Evolutionary conservation across 2,888 invertebrate species (phyloP), one percentile per base, ranked within the genome.

Genomic region (Pachycephus smyrnensis): DNA sequence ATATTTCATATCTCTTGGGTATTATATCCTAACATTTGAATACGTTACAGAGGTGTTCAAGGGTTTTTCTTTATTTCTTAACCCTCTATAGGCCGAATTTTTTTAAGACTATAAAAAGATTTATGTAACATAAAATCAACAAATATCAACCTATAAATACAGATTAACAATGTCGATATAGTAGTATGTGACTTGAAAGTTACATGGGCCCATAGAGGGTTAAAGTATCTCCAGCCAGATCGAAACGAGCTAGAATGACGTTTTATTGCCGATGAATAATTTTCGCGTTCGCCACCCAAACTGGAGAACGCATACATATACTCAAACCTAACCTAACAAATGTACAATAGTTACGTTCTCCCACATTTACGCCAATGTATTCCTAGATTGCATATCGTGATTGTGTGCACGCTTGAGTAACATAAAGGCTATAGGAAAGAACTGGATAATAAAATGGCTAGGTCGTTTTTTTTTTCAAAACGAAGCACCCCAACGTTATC

Each of bases 351-450:
- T 55, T 40, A 40, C 15, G 23, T 55, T 55, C 55, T 2, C 9
- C 9, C 55, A 55, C 23, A 55, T 55, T 23, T 15, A 55, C 55
- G 55, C 9, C 55, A 55, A 23, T 55, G 55, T 55, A 23, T 55
- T 55, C 23, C 23, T 55, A 80, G 83, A 79, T 82, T 76, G n/a
- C 4, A 32, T 69, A 55, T 73, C 31, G 55, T 33, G 84, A 84
- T 84, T 81, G 82, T 75, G 71, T 76, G 77, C 84, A 84, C 83
- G 84, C 80, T 82, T 83, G 73, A 73, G 74, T 77, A 79, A 77
- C 81, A 84, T 83, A 55, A 55, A 55, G 23, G 2, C 55, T 55
- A 23, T 23, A 2, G 55, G 55, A 55, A 55, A 9, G 55, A 23
- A 55, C 23, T 23, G 55, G 6, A 55, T 55, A 55, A 55, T 9